Evolutionary conservation across 2,113 vertebrate genomes (phyloP).

Genomic region (Rhinogobius similis): DNA sequence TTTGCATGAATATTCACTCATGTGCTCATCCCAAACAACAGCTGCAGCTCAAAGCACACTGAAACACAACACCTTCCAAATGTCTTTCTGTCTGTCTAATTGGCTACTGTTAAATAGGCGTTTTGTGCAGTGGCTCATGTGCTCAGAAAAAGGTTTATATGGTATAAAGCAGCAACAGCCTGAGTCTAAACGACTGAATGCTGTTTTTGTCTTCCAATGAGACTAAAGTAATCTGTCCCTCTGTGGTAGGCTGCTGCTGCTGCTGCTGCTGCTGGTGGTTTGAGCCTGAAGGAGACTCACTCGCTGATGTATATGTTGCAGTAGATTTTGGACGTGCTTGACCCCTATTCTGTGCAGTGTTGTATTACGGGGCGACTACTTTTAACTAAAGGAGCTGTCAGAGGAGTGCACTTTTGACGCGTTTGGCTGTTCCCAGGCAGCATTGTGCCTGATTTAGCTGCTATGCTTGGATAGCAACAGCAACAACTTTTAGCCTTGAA

Average conservation of each 20-base stretch:
- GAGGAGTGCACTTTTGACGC: slow-evolving; percentile 52
- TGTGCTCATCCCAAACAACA: background rate
- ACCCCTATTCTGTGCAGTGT: slow-evolving; percentile 25
- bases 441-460: slow-evolving; percentile 73
- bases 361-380: slow-evolving; percentile 38
- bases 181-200: background rate
- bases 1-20: slow-evolving; percentile 51
- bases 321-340: background rate
- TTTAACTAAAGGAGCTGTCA: slow-evolving; percentile 45
- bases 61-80: background rate
- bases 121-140: background rate
- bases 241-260: no score
- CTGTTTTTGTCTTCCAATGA: background rate
- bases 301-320: background rate
- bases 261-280: no score
- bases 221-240: no score
- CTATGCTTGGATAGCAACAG: slow-evolving; percentile 73
- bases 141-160: background rate
- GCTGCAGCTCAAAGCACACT: background rate
- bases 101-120: background rate
- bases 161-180: no score
- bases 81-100: no score
- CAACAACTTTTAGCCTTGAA: slow-evolving; percentile 68
- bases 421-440: slow-evolving; percentile 71
- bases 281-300: background rate